Evolutionary conservation across 2,797 vertebrate species (phyloP).

Genomic region (Salarias fasciatus): DNA sequence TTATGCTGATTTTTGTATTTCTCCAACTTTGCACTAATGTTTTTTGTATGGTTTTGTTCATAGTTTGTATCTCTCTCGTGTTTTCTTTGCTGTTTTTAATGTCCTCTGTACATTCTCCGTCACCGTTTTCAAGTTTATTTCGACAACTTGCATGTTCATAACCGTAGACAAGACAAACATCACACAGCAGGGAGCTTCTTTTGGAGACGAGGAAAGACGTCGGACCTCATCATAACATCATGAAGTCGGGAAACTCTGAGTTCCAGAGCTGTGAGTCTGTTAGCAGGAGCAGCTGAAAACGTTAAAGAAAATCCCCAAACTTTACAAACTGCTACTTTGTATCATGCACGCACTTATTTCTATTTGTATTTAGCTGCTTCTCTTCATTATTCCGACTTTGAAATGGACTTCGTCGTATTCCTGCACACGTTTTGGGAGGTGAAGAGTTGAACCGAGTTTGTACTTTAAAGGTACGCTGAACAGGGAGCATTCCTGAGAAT

Average conservation of each 20-base stretch:
- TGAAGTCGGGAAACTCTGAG: constrained; percentile 29
- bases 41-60: constrained; percentile 55
- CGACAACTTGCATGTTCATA: constrained; percentile 3
- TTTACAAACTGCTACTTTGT: constrained; percentile 34
- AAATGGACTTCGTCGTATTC: constrained; percentile 23
- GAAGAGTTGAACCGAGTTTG: constrained; percentile 16
- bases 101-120: too few relatives aligned
- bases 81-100: constrained; percentile 3
- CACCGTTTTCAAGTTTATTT: constrained; percentile 18
- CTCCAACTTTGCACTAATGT: constrained; percentile 83
- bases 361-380: constrained; percentile 8
- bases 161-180: constrained; percentile 18
- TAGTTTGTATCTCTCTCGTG: constrained; percentile 44
- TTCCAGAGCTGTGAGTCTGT: constrained; percentile 41
- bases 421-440: constrained; percentile 36
- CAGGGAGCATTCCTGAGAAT: constrained; percentile 40
- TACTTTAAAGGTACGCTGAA: constrained; percentile 44
- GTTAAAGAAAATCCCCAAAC: constrained; percentile 1
- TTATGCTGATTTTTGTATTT: constrained; percentile 64
- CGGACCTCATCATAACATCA: constrained; percentile 10
- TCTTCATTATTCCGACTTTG: too few relatives aligned
- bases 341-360: constrained; percentile 71
- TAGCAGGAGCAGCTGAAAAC: constrained; percentile 9
- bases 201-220: constrained; percentile 20
- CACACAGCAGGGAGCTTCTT: not conserved